A percentile compares a stretch with the other conserved stretches of the same genome.
Conservation (phyloP, 2,888 invertebrate species). For the Acrobasis consociella region DNA sequence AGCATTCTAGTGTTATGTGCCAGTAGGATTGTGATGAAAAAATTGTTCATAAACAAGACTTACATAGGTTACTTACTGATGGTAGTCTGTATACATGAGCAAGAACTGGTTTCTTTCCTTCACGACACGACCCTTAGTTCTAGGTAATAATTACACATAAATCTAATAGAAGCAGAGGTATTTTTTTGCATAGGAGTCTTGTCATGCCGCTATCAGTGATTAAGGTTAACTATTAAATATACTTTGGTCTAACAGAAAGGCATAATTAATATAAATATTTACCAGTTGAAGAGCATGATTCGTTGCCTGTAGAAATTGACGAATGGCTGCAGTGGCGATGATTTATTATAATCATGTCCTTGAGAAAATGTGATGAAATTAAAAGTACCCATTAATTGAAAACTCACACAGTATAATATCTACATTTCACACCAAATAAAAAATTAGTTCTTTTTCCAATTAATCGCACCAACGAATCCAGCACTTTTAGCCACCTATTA, state of each 20-base stretch:
- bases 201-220: too few species aligned
- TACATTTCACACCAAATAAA: slow-evolving; percentile 47
- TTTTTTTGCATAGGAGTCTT: too few species aligned
- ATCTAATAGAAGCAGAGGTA: too few species aligned
- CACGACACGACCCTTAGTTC: too few species aligned
- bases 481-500: slow-evolving; percentile 19
- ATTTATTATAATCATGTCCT: slow-evolving; percentile 80
- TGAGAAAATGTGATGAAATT: slow-evolving; percentile 65
- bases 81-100: too few species aligned
- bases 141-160: too few species aligned
- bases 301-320: slow-evolving; percentile 66
- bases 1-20: too few species aligned
- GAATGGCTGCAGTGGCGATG: slow-evolving; percentile 68
- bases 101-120: too few species aligned
- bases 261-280: slow-evolving; percentile 43
- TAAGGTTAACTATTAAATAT: too few species aligned
- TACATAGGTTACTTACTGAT: too few species aligned
- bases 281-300: slow-evolving; percentile 73
- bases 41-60: too few species aligned
- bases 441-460: slow-evolving; percentile 36
- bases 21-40: too few species aligned
- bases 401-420: slow-evolving; percentile 44
- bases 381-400: slow-evolving; percentile 63
- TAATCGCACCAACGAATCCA: slow-evolving; percentile 42
- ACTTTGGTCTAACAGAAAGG: neutral